Evolutionary conservation across 2,797 vertebrate genomes (phyloP).

Genomic region (Neomorphus geoffroyi): DNA sequence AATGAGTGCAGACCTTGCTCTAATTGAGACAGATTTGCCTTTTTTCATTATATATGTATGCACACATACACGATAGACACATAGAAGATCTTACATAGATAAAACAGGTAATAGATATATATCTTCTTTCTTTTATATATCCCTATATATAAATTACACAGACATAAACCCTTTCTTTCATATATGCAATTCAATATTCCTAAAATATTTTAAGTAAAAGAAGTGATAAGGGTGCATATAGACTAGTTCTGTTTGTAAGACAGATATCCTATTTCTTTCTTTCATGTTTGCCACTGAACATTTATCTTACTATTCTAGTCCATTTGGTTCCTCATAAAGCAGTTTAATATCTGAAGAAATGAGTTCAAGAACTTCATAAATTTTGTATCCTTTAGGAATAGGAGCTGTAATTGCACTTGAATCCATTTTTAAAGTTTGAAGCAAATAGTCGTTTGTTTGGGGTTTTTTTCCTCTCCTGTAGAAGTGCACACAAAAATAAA

Average conservation of each 20-base stretch:
- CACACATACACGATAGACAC: background rate
- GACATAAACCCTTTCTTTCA: background rate
- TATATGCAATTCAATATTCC: background rate
- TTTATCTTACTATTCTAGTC: background rate
- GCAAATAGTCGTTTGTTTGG: background rate
- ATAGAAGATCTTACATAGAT: background rate
- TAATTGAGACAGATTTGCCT: background rate
- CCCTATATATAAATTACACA: background rate
- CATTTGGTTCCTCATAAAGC: background rate
- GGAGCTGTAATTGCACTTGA: background rate
- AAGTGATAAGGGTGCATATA: background rate
- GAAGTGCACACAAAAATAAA: background rate
- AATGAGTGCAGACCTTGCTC: background rate
- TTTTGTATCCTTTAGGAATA: background rate
- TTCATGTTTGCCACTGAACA: background rate
- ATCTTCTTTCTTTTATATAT: background rate
- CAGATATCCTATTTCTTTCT: background rate
- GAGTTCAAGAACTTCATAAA: background rate
- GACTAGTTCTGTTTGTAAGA: background rate
- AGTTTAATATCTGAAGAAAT: constrained; percentile 3
- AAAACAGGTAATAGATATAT: background rate
- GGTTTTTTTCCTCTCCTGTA: background rate
- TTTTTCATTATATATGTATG: background rate
- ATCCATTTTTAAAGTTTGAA: background rate
- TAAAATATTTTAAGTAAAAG: background rate